phyloP scores from a whole-genome alignment of 2,113 vertebrate species.

The Rhizomys pruinosus region DNA sequence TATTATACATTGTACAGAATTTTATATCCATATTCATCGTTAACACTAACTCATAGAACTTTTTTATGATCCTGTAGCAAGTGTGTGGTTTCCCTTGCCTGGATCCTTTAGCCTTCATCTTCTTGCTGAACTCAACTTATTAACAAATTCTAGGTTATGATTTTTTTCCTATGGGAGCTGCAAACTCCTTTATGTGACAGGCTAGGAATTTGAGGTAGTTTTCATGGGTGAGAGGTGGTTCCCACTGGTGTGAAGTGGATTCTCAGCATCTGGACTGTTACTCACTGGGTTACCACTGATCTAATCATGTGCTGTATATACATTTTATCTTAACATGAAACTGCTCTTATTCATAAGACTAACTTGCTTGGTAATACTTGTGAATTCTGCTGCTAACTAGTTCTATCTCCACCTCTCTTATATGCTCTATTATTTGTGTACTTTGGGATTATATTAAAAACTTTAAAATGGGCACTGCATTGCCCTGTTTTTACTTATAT shows the following conservation, averaged over 20 bases:
- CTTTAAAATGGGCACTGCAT: background rate
- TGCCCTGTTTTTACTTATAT: background rate
- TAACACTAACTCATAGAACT: background rate
- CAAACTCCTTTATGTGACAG: background rate
- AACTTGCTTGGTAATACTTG: background rate
- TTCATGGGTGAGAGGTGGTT: background rate
- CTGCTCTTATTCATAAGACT: background rate
- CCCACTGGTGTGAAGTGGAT: too few relatives aligned
- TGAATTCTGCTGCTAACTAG: background rate
- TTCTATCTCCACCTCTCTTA: background rate
- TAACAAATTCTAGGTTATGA: background rate
- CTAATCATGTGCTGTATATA: background rate
- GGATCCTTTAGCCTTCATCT: background rate
- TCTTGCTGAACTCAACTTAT: background rate
- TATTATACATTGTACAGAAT: background rate
- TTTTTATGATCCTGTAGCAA: background rate
- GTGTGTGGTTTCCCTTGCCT: background rate
- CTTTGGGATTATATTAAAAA: background rate
- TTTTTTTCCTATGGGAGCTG: background rate
- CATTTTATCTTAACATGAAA: background rate
- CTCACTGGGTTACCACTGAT: accelerated
- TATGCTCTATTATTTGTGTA: background rate
- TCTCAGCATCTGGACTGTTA: background rate
- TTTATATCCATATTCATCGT: too few relatives aligned
- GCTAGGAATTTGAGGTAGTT: background rate